Evolutionary conservation across 1,140 invertebrate genomes (phyloP).

Genomic region (Heterodera schachtii): DNA sequence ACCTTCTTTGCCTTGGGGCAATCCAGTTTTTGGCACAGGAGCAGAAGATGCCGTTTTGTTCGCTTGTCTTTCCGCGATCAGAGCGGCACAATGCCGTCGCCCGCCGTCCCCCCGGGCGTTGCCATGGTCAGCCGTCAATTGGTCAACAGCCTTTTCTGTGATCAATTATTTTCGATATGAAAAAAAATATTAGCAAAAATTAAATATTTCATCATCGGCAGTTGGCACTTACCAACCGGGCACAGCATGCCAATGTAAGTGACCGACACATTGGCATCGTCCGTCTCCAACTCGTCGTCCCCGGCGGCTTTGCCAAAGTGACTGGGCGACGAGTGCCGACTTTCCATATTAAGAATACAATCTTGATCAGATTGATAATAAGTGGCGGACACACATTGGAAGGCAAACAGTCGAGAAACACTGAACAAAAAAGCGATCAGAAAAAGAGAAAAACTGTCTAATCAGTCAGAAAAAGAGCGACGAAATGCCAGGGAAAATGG

Average conservation of each 20-base stretch:
- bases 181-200: no score
- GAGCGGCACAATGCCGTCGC: neutral
- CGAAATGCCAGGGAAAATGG: no score
- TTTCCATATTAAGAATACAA: constrained; percentile 62
- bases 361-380: constrained; percentile 62
- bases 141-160: constrained; percentile 29
- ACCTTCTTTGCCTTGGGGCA: neutral
- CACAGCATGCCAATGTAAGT: constrained; percentile 59
- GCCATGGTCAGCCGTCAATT: constrained; percentile 8
- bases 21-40: neutral
- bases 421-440: constrained; percentile 31
- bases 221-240: neutral
- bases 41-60: neutral
- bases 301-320: constrained; percentile 39
- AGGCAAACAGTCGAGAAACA: constrained; percentile 55
- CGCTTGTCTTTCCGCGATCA: neutral
- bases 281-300: constrained; percentile 17
- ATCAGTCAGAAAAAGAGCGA: no score
- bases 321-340: constrained; percentile 49
- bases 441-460: neutral
- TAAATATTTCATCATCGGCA: neutral
- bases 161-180: no score
- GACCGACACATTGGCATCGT: constrained; percentile 39
- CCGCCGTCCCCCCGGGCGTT: neutral
- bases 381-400: constrained; percentile 62